Evolutionary conservation across 2,888 invertebrate genomes (phyloP).

Genomic region (Pycnomerus fuliginosus): DNA sequence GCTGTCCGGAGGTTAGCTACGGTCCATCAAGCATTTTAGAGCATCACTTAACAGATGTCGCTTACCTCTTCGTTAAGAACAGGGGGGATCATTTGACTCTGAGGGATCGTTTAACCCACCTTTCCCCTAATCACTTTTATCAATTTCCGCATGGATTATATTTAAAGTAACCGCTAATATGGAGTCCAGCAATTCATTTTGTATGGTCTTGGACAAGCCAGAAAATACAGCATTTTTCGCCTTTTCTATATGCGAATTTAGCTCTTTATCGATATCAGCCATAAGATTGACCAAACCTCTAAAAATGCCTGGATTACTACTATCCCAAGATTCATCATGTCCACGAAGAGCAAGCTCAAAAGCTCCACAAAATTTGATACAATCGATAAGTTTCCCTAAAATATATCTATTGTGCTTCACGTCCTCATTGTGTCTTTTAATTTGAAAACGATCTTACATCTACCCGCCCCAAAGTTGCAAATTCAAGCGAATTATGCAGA

Average conservation of each 20-base stretch:
- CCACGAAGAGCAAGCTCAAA: constrained; percentile 40
- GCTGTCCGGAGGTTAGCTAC: no score
- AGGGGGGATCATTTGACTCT: no score
- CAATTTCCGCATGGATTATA: constrained; percentile 33
- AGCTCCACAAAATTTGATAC: constrained; percentile 41
- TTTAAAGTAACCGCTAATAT: constrained; percentile 36
- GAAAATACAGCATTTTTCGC: constrained; percentile 36
- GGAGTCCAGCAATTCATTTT: constrained; percentile 40
- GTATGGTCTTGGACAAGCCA: constrained; percentile 38
- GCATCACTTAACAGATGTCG: no score
- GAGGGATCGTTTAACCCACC: no score
- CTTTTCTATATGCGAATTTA: constrained; percentile 33
- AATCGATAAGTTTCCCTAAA: constrained; percentile 36
- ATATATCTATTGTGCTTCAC: constrained; percentile 23
- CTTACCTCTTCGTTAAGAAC: no score
- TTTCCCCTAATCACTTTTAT: constrained; percentile 10
- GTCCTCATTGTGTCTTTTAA: constrained; percentile 21
- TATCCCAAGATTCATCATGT: constrained; percentile 34
- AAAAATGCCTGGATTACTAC: constrained; percentile 32
- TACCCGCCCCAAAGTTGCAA: constrained; percentile 13
- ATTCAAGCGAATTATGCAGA: constrained; percentile 5
- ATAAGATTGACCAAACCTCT: constrained; percentile 36
- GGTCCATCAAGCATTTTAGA: no score
- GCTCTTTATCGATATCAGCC: constrained; percentile 30
- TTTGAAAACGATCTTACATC: constrained; percentile 16